These are phyloP conservation scores for Sphaerophoria rueppellii DNA, from an alignment of 2,888 invertebrate genomes.

Conservation along the genomic window DNA sequence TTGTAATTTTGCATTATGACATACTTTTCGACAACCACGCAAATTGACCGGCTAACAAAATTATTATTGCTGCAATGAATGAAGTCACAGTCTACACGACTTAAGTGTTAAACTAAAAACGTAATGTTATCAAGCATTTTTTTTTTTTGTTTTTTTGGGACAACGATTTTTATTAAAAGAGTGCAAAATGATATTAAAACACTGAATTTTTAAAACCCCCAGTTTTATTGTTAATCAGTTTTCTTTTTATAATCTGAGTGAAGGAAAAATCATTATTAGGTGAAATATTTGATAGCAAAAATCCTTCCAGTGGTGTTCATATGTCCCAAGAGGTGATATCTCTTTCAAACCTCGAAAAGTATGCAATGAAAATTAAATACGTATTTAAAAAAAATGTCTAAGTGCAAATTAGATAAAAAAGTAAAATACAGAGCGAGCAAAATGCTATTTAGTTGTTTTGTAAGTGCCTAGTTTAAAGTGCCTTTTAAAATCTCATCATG, in stretches of 20 bases:
- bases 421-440: neutral
- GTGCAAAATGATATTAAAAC: no score
- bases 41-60: constrained; percentile 16
- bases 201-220: no score
- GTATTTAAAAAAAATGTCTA: neutral
- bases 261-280: no score
- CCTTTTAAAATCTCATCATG: constrained; percentile 44
- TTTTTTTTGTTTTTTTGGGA: no score
- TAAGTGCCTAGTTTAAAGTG: constrained; percentile 12
- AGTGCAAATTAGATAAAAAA: neutral
- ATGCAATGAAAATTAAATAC: neutral
- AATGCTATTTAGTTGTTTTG: constrained; percentile 17
- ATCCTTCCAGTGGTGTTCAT: no score
- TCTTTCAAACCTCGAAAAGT: neutral
- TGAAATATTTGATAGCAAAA: no score
- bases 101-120: neutral
- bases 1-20: constrained; percentile 22
- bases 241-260: no score
- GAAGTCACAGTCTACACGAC: neutral
- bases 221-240: no score
- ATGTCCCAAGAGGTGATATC: no score
- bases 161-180: no score
- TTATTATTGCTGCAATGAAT: neutral
- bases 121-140: no score
- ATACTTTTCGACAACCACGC: constrained; percentile 40